Evolutionary conservation across 2,888 invertebrate species (phyloP), one percentile per base, ranked within the genome.

Genomic region (Deilephila elpenor): DNA sequence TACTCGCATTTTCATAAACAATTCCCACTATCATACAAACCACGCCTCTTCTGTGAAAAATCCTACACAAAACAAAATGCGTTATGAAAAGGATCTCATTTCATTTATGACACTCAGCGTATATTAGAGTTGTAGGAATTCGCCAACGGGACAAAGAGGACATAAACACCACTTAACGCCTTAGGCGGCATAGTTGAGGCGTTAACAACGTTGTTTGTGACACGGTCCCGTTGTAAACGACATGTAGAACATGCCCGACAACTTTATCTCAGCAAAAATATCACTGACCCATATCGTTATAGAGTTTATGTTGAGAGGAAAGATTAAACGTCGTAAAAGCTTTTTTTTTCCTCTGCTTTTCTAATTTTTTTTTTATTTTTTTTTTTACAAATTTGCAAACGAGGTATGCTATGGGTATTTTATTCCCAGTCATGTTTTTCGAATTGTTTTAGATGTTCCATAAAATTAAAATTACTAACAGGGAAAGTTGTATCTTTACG

Each of bases 141-240:
- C 25, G 67, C 67, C 51, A 44, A 2, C 59, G 25, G 59, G 59
- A 67, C 67, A 44, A 44, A 37, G 59, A 71, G 72, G 81, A 84
- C 81, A 77, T 76, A 79, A 73, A 73, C 59, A 73, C 59, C 64
- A 67, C 59, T 74, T 75, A 76, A 74, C 72, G 82, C 81, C 83
- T 82, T 82, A 81, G 82, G 80, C 80, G 80, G 81, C 78, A 84
- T 82, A 84, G 80, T 83, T 80, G 81, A 81, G 74, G 80, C 78
- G 81, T 81, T 86, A 86, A 89, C 84, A 83, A 83, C 78, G 87
- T 88, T 89, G 88, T 90, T 89, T 91, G 86, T 82, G 86, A 78
- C 85, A 81, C 85, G 82, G 82, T 83, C 85, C 83, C 81, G 77
- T 79, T 82, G 80, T 82, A 80, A 67, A 82, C 83, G 82, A 85